phyloP scores from a whole-genome alignment of 2,113 vertebrate species.

The Dendropsophus ebraccatus region DNA sequence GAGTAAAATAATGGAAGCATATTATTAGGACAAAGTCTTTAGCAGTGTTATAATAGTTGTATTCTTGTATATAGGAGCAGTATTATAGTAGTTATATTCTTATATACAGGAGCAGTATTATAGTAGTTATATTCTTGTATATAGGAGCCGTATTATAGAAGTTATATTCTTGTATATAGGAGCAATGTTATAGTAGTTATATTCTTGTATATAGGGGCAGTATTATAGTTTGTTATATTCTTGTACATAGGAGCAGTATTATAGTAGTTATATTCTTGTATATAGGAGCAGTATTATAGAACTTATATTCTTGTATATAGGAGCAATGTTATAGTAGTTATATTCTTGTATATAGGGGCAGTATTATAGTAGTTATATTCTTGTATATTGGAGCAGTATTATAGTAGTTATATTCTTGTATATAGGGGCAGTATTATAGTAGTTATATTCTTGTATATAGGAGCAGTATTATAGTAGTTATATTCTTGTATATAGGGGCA shows the following conservation, averaged over 20 bases:
- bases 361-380: constrained; percentile 17
- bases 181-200: neutral
- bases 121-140: too few species aligned
- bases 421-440: neutral
- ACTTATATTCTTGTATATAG: neutral
- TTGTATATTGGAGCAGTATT: neutral
- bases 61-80: too few species aligned
- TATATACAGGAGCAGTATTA: too few species aligned
- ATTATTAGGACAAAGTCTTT: too few species aligned
- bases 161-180: neutral
- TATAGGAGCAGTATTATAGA: neutral
- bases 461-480: neutral
- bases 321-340: neutral
- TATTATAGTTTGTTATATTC: constrained; percentile 2
- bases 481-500: neutral
- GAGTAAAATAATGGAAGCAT: neutral
- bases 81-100: too few species aligned
- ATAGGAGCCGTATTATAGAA: too few species aligned
- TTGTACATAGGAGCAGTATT: neutral
- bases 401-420: constrained; percentile 8
- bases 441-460: too few species aligned
- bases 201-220: neutral
- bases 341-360: neutral
- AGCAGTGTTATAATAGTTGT: too few species aligned
- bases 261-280: constrained; percentile 6